phyloP scores from a whole-genome alignment of 2,888 invertebrate genomes.

The Plagodis pulveraria region DNA sequence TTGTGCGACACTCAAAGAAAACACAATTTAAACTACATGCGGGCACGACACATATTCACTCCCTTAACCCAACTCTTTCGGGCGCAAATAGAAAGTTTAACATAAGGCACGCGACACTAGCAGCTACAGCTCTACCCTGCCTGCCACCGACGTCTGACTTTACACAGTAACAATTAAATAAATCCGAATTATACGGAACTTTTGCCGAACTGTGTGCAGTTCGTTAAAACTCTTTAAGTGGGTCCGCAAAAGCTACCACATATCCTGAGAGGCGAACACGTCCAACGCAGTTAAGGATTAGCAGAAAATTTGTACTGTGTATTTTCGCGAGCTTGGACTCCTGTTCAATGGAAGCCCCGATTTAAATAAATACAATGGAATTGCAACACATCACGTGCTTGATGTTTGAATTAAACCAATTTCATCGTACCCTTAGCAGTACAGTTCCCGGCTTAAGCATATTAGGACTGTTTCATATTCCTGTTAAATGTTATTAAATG shows the following conservation, averaged over 20 bases:
- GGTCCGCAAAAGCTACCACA: slow-evolving; percentile 44
- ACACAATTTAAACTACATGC: slow-evolving; percentile 77
- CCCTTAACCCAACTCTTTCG: slow-evolving; percentile 56
- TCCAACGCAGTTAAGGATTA: slow-evolving; percentile 46
- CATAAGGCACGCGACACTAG: slow-evolving; percentile 38
- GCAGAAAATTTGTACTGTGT: slow-evolving; percentile 43
- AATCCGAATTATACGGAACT: slow-evolving; percentile 53
- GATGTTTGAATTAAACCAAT: too few relatives aligned
- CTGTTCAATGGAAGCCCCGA: slow-evolving; percentile 13
- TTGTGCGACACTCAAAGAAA: slow-evolving; percentile 71
- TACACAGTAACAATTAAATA: slow-evolving; percentile 52
- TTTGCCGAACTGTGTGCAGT: slow-evolving; percentile 53
- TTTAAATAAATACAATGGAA: too few relatives aligned
- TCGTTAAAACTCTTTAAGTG: slow-evolving; percentile 67
- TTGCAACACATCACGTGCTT: too few relatives aligned
- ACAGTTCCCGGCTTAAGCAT: not conserved
- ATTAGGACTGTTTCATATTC: too few relatives aligned
- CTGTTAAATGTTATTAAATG: too few relatives aligned
- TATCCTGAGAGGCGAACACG: slow-evolving; percentile 42
- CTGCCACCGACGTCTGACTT: slow-evolving; percentile 25
- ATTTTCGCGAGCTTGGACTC: slow-evolving; percentile 21
- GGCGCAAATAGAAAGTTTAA: slow-evolving; percentile 51
- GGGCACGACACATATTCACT: slow-evolving; percentile 69
- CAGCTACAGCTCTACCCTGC: slow-evolving; percentile 12
- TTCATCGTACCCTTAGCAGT: too few relatives aligned